These are phyloP conservation scores for Desmodus rotundus DNA, from an alignment of 2,113 vertebrate genomes.

Conservation along the genomic window DNA sequence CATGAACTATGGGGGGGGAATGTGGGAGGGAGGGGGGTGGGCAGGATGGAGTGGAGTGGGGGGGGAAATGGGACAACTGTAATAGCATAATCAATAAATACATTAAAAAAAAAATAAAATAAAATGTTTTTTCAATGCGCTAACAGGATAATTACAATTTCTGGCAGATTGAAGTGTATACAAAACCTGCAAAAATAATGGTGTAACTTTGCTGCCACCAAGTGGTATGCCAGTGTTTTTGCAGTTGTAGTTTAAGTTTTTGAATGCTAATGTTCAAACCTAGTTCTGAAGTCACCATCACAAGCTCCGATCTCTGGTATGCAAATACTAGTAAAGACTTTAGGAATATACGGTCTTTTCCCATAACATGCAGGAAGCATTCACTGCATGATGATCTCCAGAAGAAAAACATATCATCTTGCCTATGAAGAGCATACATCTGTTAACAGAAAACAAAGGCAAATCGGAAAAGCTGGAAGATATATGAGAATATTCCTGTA, in stretches of 20 bases:
- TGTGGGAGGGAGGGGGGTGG: no score
- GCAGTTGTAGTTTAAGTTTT: neutral
- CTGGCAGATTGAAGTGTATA: neutral
- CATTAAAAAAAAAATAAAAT: no score
- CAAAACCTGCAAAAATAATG: neutral
- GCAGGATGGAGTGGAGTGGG: no score
- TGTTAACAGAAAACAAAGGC: neutral
- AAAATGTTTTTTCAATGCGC: neutral
- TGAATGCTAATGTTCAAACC: neutral
- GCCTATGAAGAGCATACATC: neutral
- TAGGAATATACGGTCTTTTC: neutral
- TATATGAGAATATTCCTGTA: neutral
- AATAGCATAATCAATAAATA: no score
- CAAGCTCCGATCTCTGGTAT: neutral
- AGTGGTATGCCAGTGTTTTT: neutral
- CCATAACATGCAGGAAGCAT: neutral
- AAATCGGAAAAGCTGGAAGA: neutral
- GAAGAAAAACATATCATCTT: neutral
- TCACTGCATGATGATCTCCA: neutral
- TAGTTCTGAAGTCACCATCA: neutral
- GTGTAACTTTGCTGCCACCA: constrained; percentile 60
- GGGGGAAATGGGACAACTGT: no score
- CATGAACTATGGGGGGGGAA: no score
- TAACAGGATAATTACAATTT: neutral
- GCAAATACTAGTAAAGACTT: neutral